A percentile compares a stretch with the other conserved stretches of the same genome.
These are phyloP conservation scores for Galerucella calmariensis DNA, from an alignment of 2,888 invertebrate species.

Conservation along the genomic window DNA sequence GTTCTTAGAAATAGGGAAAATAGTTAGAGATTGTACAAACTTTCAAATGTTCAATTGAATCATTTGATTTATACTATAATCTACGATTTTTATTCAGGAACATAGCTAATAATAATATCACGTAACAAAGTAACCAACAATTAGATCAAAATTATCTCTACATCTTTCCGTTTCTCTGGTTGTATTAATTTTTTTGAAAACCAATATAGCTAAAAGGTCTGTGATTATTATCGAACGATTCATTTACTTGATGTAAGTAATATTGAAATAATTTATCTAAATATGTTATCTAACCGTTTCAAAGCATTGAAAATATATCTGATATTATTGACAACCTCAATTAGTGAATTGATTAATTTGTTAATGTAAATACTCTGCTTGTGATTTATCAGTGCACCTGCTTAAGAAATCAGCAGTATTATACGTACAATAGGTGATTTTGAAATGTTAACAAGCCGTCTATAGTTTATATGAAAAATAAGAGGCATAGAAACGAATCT, in stretches of 20 bases:
- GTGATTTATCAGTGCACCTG: neutral
- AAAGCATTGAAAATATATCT: neutral
- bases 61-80: neutral
- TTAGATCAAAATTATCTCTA: neutral
- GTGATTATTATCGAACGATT: neutral
- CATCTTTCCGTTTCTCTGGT: neutral
- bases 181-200: neutral
- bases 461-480: too few relatives aligned
- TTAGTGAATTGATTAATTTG: conserved; percentile 5
- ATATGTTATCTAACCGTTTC: conserved; percentile 3
- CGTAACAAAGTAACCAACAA: neutral
- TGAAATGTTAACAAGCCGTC: too few relatives aligned
- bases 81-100: neutral
- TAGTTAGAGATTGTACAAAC: too few relatives aligned
- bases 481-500: too few relatives aligned
- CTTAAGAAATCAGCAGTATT: too few relatives aligned
- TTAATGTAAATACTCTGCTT: neutral
- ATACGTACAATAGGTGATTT: too few relatives aligned
- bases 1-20: too few relatives aligned
- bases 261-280: neutral
- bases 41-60: neutral
- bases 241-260: neutral
- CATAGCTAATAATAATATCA: neutral
- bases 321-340: conserved; percentile 10
- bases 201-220: neutral